phyloP scores from a whole-genome alignment of 2,888 invertebrate species.

The Pyrocoelia pectoralis region DNA sequence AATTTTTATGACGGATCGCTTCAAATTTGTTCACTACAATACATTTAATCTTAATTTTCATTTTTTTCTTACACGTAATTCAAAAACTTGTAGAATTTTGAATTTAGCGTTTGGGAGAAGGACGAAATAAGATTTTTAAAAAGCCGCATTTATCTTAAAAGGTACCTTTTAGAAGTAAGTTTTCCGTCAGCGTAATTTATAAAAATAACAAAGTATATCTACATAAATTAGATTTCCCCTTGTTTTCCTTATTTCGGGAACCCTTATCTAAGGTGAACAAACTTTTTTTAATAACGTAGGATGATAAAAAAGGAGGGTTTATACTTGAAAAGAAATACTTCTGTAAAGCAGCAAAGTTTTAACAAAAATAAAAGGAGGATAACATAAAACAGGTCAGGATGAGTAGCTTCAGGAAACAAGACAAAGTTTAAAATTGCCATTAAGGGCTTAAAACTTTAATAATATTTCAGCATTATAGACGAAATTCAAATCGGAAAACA shows the following conservation, averaged over 20 bases:
- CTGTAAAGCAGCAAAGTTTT: slow-evolving; percentile 54
- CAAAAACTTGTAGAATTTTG: slow-evolving; percentile 10
- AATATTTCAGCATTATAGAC: slow-evolving; percentile 31
- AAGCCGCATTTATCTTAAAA: slow-evolving; percentile 10
- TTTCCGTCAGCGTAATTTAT: slow-evolving; percentile 26
- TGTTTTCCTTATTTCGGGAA: slow-evolving; percentile 44
- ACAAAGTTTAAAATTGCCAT: slow-evolving; percentile 52
- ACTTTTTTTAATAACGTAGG: slow-evolving; percentile 56
- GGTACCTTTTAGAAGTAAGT: slow-evolving; percentile 6
- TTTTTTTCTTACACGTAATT: slow-evolving; percentile 16
- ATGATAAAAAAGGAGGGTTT: slow-evolving; percentile 54
- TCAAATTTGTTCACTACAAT: slow-evolving; percentile 41
- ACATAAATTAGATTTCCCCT: slow-evolving; percentile 47
- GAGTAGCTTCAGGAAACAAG: slow-evolving; percentile 40
- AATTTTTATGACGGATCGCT: slow-evolving; percentile 44
- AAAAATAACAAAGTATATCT: slow-evolving; percentile 30
- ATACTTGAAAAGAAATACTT: slow-evolving; percentile 54
- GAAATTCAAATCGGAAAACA: slow-evolving; percentile 25
- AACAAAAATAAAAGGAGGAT: slow-evolving; percentile 51
- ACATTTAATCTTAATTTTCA: slow-evolving; percentile 31
- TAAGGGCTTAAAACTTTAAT: slow-evolving; percentile 38
- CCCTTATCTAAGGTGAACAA: slow-evolving; percentile 50
- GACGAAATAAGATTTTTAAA: slow-evolving; percentile 7
- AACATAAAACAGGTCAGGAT: slow-evolving; percentile 45
- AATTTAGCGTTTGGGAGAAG: neutral